These are phyloP conservation scores for Xiphophorus hellerii DNA, from an alignment of 2,113 vertebrate genomes.

Conservation along the genomic window DNA sequence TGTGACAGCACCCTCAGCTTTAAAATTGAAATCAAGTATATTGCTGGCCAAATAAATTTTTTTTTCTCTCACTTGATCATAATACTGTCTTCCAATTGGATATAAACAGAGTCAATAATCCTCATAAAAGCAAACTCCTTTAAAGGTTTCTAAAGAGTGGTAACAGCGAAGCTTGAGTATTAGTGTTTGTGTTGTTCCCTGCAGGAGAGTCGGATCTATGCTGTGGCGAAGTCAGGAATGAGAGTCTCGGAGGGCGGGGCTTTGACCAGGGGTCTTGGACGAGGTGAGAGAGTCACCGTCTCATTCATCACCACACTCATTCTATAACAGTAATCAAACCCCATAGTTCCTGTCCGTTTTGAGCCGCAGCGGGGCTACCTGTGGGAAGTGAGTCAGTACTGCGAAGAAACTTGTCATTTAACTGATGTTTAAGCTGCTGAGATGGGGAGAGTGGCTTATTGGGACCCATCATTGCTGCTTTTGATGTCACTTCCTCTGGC, in stretches of 20 bases:
- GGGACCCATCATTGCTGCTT: conserved; percentile 67
- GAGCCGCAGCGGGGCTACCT: conserved; percentile 13
- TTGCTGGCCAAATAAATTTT: too few relatives aligned
- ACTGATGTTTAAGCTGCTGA: conserved; percentile 28
- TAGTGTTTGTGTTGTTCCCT: conserved; percentile 32
- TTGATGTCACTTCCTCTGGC: conserved; percentile 77
- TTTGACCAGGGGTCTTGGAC: conserved; percentile 72
- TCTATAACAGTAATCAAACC: not conserved
- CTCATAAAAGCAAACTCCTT: not conserved
- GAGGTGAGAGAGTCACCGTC: conserved; percentile 73
- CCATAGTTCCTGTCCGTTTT: not conserved
- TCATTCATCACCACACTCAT: not conserved
- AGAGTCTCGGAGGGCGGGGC: conserved; percentile 83
- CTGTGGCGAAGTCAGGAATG: conserved; percentile 90
- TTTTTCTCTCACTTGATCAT: too few relatives aligned
- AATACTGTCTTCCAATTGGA: too few relatives aligned
- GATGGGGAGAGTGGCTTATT: conserved; percentile 22
- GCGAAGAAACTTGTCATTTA: conserved; percentile 52
- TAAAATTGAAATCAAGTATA: too few relatives aligned
- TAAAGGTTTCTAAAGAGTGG: not conserved
- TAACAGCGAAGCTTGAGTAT: not conserved
- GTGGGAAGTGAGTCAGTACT: conserved; percentile 17
- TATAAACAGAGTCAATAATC: not conserved
- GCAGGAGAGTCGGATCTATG: conserved; percentile 91
- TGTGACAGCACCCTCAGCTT: too few relatives aligned